Base-by-base conservation (phyloP, 1,140 invertebrate species). In the Hycleus cichorii region DNA sequence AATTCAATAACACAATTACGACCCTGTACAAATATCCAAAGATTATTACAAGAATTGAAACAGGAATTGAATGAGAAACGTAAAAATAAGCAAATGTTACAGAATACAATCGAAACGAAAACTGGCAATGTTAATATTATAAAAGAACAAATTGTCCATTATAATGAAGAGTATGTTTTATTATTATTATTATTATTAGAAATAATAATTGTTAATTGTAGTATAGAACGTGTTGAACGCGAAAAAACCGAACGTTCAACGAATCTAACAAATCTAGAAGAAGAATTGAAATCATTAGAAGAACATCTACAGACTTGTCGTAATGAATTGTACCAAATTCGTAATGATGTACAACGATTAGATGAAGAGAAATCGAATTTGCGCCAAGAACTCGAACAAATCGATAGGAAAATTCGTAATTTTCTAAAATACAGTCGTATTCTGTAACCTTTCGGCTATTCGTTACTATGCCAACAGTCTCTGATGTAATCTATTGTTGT, bases 291-390 rank as follows among this genome's bases (percentile, higher is more conserved):
- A 27, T 73, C 75, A 50, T 56, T 75, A n/a, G 71, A 77, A 47
- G 75, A 77, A 9, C 69, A 74, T 44, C 69, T 79, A 18, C 63
- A 72, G 49, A 77, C 78, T 3, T 72, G 73, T 7, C 59, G 74
- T 64, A 77, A 73, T 18, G 76, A 79, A 58, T 60, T 74, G 24
- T 74, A 73, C 65, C 79, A 81, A 63, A 66, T 76, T 8, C 72
- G 74, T 59, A 70, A 66, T 38, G 71, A 76, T 58, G 71, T 74
- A 43, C 46, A 65, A n/a, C 69, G 69, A 10, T 63, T 75, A 10
- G 65, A 71, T 54, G 69, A 76, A 47, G 74, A 79, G 56, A 69
- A 71, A 46, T 49, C 70, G 45, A 44, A 59, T 42, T 27, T 73
- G 0, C 72, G 66, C 60, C 62, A 61, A 26, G 69, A 76, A 63